A percentile compares a stretch with the other conserved stretches of the same genome.
These are phyloP conservation scores for Drosophila ercepeae DNA, from an alignment of 1,140 invertebrate genomes.

Conservation along the genomic window DNA sequence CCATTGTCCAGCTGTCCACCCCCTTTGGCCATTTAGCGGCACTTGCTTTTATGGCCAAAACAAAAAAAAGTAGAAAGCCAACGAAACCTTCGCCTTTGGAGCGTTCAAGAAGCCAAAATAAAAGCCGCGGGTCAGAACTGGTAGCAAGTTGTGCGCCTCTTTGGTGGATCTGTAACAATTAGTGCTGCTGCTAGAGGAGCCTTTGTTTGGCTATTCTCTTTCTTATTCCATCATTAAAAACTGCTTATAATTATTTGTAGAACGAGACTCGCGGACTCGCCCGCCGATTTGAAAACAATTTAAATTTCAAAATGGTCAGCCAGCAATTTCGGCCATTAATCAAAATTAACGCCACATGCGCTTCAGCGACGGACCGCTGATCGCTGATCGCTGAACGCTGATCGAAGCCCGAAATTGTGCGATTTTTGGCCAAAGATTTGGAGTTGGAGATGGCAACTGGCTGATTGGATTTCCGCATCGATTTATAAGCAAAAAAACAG, in stretches of 20 bases:
- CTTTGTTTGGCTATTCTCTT: slow-evolving; percentile 69
- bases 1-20: slow-evolving; percentile 34
- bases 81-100: slow-evolving; percentile 25
- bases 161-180: slow-evolving; percentile 76
- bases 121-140: slow-evolving; percentile 68
- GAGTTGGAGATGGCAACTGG: slow-evolving; percentile 47
- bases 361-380: slow-evolving; percentile 49
- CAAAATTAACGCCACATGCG: slow-evolving; percentile 81
- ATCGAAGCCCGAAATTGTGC: slow-evolving; percentile 37
- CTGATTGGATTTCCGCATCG: slow-evolving; percentile 72
- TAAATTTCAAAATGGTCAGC: slow-evolving; percentile 73
- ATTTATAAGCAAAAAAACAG: slow-evolving; percentile 35
- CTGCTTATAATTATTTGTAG: slow-evolving; percentile 82
- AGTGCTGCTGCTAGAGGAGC: slow-evolving; percentile 67
- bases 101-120: slow-evolving; percentile 23
- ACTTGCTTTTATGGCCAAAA: slow-evolving; percentile 65
- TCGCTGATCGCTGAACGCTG: slow-evolving; percentile 22
- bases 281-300: slow-evolving; percentile 81
- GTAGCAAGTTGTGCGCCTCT: slow-evolving; percentile 73
- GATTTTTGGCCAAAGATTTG: slow-evolving; percentile 39
- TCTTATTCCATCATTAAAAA: slow-evolving; percentile 68
- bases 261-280: slow-evolving; percentile 70
- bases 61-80: slow-evolving; percentile 17
- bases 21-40: slow-evolving; percentile 74
- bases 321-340: slow-evolving; percentile 80